phyloP scores from a whole-genome alignment of 2,797 vertebrate species.

The Rhynchonycteris naso region DNA sequence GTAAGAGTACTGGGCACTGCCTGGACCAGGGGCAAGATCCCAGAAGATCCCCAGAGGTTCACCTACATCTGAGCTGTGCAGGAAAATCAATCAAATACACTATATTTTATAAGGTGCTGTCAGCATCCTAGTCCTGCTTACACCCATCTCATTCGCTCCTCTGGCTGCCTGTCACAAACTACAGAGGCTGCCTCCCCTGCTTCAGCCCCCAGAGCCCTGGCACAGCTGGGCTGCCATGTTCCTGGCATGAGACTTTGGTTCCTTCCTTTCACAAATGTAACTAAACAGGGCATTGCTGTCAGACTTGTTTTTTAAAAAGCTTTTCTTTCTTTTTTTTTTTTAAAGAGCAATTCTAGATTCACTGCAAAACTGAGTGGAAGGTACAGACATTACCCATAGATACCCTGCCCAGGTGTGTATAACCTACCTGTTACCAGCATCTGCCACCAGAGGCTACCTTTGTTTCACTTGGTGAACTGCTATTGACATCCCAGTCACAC shows the following conservation, averaged over 20 bases:
- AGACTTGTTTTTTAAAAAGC: background rate
- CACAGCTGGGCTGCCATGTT: background rate
- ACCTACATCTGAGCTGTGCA: background rate
- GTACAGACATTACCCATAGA: background rate
- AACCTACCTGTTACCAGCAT: too few species aligned
- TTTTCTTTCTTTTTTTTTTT: background rate
- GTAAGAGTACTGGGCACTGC: background rate
- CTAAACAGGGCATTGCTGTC: background rate
- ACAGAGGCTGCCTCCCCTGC: fast-evolving
- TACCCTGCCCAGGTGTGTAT: background rate
- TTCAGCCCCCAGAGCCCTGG: background rate
- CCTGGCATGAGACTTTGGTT: background rate
- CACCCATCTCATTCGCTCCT: too few species aligned
- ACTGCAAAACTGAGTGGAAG: background rate
- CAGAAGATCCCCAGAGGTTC: background rate
- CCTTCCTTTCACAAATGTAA: background rate
- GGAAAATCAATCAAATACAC: background rate
- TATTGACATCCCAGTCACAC: background rate
- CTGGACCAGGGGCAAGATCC: background rate
- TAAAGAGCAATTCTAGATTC: background rate
- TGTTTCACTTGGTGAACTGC: background rate
- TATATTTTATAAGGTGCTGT: background rate
- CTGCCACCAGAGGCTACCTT: background rate
- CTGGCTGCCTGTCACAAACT: background rate
- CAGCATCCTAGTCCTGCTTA: background rate